These are phyloP conservation scores for Leptogaster cylindrica DNA, from an alignment of 2,888 invertebrate species.

Conservation along the genomic window DNA sequence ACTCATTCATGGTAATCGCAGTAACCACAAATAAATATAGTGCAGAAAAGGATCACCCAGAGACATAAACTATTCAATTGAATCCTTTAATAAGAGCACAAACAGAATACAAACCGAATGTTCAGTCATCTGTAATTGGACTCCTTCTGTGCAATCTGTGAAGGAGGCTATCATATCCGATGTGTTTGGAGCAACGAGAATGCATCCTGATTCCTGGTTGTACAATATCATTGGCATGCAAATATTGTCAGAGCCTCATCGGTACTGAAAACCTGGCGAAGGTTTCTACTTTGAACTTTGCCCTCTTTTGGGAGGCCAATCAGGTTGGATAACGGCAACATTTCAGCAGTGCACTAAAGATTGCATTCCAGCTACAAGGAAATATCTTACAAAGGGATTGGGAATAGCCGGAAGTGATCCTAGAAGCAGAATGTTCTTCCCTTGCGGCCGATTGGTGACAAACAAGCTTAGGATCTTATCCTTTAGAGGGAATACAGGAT, in stretches of 20 bases:
- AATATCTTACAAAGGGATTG: neutral
- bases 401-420: neutral
- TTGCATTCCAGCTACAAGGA: constrained; percentile 1
- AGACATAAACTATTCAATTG: no score
- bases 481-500: no score
- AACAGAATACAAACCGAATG: neutral
- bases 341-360: neutral
- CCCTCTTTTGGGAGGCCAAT: constrained; percentile 7
- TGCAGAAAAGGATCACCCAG: no score
- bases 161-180: neutral
- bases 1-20: no score
- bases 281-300: constrained; percentile 24
- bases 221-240: constrained; percentile 5
- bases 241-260: constrained; percentile 16
- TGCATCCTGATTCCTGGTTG: neutral
- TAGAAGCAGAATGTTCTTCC: neutral
- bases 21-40: no score
- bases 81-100: constrained; percentile 12
- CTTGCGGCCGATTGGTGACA: neutral
- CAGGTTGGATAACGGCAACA: constrained; percentile 9
- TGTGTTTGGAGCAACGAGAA: neutral
- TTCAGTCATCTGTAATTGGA: constrained; percentile 17
- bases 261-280: constrained; percentile 7
- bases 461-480: no score
- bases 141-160: neutral